Base-by-base conservation (phyloP, 2,113 vertebrate genomes). In the Notothenia rossii region DNA sequence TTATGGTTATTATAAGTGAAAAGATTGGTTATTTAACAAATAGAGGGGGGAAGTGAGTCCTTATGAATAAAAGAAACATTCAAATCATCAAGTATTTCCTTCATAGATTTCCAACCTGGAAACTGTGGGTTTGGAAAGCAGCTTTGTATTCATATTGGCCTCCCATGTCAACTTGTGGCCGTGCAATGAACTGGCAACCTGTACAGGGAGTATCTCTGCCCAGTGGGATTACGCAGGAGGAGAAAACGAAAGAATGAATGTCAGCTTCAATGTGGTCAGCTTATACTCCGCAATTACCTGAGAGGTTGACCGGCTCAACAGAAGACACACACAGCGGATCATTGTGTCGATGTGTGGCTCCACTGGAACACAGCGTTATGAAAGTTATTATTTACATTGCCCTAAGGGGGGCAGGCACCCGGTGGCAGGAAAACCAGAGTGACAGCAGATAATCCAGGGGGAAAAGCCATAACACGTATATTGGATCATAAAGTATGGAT, bases 401-500 rank as follows among this genome's bases (percentile, higher is more conserved):
- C 76, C 63, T 17, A 1, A 75, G 79, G 79, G 56, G 61, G 10
- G 78, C 62, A 40, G 69, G 22, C 54, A 81, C 53, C 40, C 64
- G 3, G 61, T 74, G 33, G 60, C 22, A 46, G 75, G 78, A 73
- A 79, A 85, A 49, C 78, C 62, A 85, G 78, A 53, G 80, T 77
- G 79, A 85, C 82, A 83, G 43, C 36, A 80, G 49, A 73, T 87
- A 73, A 90, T 87, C 60, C 29, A n/a, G 54, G 15, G 66, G 72
- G 81, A 59, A 40, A 73, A 82, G 13, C 66, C 61, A 83, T 86
- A 79, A 78, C 76, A 77, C 72, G 54, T 86, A 63, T 87, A 90
- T 88, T 83, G 86, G 75, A 55, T 81, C 87, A 77, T 92, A 84
- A 91, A 90, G 50, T 48, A 50, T 18, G 25, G 22, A 75, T 72